phyloP scores from a whole-genome alignment of 2,113 vertebrate species.

The Abramis brama region DNA sequence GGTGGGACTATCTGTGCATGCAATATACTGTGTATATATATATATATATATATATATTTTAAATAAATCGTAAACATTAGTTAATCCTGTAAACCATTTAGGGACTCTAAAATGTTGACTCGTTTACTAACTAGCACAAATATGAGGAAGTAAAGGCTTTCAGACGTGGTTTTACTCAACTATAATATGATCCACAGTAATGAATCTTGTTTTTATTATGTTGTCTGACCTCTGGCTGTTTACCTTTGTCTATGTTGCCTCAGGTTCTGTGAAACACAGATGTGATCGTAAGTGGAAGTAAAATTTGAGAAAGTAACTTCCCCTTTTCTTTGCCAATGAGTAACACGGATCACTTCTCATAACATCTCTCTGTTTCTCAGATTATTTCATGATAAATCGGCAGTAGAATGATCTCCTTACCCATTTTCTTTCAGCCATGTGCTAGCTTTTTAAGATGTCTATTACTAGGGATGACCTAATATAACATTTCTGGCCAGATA shows the following conservation, averaged over 20 bases:
- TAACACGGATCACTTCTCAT: not conserved
- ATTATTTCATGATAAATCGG: not conserved
- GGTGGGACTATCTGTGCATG: not conserved
- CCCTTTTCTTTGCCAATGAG: not conserved
- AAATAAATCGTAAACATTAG: not conserved
- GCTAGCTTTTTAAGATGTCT: not conserved
- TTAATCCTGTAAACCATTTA: not conserved
- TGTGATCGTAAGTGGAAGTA: constrained; percentile 4
- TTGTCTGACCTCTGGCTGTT: constrained; percentile 22
- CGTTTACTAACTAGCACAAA: not conserved
- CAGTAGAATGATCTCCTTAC: not conserved
- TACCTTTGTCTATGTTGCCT: constrained; percentile 20
- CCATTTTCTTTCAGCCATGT: not conserved
- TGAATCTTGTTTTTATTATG: constrained; percentile 2
- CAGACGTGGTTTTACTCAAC: not conserved
- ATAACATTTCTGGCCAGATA: not conserved
- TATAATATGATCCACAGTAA: not conserved
- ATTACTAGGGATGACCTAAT: not conserved
- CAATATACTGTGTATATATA: no score
- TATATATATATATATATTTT: no score
- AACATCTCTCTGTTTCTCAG: not conserved
- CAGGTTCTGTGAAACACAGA: not conserved
- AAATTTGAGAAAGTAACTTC: not conserved
- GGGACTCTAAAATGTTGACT: not conserved
- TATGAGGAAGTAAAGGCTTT: not conserved